Conservation (phyloP, 2,113 vertebrate genomes). For the Oryzias melastigma region DNA sequence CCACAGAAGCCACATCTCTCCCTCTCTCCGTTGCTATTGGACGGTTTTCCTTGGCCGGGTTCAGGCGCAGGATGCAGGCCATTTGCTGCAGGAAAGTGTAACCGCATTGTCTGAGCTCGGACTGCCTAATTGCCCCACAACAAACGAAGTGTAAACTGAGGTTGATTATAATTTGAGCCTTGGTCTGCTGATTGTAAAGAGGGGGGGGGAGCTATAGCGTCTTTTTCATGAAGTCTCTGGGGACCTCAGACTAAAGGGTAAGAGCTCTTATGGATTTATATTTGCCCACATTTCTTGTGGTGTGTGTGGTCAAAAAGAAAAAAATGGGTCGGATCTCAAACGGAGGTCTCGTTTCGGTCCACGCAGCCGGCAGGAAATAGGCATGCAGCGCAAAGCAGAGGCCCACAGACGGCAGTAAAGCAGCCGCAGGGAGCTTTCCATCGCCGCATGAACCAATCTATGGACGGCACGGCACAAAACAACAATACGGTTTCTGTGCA, state of each 20-base stretch:
- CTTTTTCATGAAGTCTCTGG: conserved; percentile 60
- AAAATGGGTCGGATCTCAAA: conserved; percentile 34
- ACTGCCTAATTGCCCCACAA: conserved; percentile 69
- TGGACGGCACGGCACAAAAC: conserved; percentile 34
- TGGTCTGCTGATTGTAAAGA: conserved; percentile 59
- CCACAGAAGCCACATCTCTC: conserved; percentile 65
- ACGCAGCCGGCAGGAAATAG: conserved; percentile 46
- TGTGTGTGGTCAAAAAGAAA: conserved; percentile 54
- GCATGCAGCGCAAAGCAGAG: conserved; percentile 31
- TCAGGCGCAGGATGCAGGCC: conserved; percentile 67
- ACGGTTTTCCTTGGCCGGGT: conserved; percentile 68
- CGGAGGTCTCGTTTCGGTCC: conserved; percentile 43
- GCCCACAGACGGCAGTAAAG: conserved; percentile 27
- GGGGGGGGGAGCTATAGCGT: conserved; percentile 46
- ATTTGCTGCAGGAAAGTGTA: conserved; percentile 71
- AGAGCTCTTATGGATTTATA: conserved; percentile 56
- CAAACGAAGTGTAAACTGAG: conserved; percentile 75
- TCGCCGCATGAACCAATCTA: background rate
- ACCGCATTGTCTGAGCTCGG: conserved; percentile 71
- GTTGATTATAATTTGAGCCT: conserved; percentile 76
- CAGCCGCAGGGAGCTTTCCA: conserved; percentile 2
- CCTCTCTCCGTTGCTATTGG: conserved; percentile 61
- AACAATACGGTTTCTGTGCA: background rate
- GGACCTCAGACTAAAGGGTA: conserved; percentile 43
- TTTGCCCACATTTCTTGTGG: conserved; percentile 68